A percentile compares a stretch with the other conserved stretches of the same genome.
These are phyloP conservation scores for Caenorhabditis parvicauda DNA, from an alignment of 2,888 invertebrate genomes.

Conservation along the genomic window DNA sequence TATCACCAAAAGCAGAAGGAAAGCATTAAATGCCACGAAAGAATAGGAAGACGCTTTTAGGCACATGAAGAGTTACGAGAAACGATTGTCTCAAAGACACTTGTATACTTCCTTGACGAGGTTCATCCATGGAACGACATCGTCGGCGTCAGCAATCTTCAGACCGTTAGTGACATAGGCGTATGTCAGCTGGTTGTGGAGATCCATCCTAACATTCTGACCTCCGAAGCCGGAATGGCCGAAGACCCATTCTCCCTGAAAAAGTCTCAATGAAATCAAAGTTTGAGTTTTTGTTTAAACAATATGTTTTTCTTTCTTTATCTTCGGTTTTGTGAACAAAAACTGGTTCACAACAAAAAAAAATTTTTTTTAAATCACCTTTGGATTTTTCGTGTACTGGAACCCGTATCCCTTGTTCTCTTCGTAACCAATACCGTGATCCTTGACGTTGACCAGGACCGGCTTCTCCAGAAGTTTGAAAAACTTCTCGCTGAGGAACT, in stretches of 20 bases:
- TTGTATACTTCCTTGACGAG: slow-evolving; percentile 27
- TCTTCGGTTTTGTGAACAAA: background rate
- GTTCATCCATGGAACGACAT: slow-evolving; percentile 31
- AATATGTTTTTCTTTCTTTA: too few species aligned
- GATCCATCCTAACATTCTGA: slow-evolving; percentile 46
- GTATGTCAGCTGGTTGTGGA: slow-evolving; percentile 31
- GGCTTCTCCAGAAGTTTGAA: slow-evolving; percentile 23
- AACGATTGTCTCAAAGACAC: background rate
- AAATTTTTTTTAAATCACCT: slow-evolving; percentile 14
- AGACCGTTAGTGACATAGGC: slow-evolving; percentile 47
- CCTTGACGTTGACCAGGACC: slow-evolving; percentile 35
- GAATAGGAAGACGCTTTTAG: background rate
- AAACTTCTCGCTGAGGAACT: slow-evolving; percentile 18
- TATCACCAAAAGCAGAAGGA: background rate
- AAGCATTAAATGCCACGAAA: background rate
- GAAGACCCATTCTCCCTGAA: slow-evolving; percentile 48
- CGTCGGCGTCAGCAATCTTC: slow-evolving; percentile 45
- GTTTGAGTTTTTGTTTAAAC: too few species aligned
- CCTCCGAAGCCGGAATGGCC: slow-evolving; percentile 51
- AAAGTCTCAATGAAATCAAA: too few species aligned
- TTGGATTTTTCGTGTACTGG: slow-evolving; percentile 42
- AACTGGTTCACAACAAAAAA: background rate
- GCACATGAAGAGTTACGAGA: too few species aligned
- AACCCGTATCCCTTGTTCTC: slow-evolving; percentile 49
- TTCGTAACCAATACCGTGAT: slow-evolving; percentile 42